Conservation (phyloP, 1,140 invertebrate species). For the Drosophila equinoxialis region DNA sequence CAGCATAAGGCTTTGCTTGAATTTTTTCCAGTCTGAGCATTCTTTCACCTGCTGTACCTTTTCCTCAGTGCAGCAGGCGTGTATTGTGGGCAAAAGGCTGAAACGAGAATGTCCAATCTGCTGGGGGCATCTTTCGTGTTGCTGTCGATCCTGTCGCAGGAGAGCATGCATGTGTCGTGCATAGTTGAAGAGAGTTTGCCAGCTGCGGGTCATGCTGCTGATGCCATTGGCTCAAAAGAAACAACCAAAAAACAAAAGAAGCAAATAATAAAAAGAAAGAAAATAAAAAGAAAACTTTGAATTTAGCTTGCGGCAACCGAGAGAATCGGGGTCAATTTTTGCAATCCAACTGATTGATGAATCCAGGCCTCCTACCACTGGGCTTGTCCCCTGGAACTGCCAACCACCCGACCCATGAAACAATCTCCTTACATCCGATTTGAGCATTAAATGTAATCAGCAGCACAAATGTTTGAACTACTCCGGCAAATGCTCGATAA, state of each 20-base stretch:
- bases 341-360: conserved; percentile 53
- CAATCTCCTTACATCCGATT: conserved; percentile 55
- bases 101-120: neutral
- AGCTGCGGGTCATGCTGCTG: conserved; percentile 25
- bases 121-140: neutral
- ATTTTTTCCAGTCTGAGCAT: neutral
- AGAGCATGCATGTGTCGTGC: conserved; percentile 14
- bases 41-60: neutral
- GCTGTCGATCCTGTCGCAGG: neutral
- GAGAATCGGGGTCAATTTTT: conserved; percentile 40
- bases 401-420: no score
- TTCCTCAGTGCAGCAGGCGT: neutral
- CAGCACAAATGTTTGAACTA: conserved; percentile 75
- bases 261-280: conserved; percentile 7
- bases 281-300: conserved; percentile 31
- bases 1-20: neutral
- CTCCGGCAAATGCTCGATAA: conserved; percentile 37
- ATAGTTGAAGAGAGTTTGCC: conserved; percentile 8
- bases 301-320: conserved; percentile 34
- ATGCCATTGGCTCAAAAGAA: neutral
- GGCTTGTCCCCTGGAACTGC: no score
- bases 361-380: conserved; percentile 28
- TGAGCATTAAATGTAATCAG: conserved; percentile 79
- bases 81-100: neutral
- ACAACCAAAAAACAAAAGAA: neutral